Evolutionary conservation across 2,888 invertebrate species (phyloP).

Genomic region (Lasiommata megera): DNA sequence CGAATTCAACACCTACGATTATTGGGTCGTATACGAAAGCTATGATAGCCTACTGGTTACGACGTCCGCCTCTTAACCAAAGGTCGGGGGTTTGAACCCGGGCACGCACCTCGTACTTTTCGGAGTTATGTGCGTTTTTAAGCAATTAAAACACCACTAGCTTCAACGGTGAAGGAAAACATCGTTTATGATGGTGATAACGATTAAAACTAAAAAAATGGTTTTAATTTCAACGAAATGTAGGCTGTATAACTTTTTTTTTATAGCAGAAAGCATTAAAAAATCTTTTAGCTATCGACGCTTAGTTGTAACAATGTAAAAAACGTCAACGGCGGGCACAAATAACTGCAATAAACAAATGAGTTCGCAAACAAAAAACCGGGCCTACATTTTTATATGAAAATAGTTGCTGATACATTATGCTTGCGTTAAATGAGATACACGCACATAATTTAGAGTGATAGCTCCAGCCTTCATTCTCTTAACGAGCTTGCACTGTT

Average conservation of each 20-base stretch:
- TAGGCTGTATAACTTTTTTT: no score
- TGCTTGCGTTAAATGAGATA: constrained; percentile 50
- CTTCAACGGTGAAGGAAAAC: no score
- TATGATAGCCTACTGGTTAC: no score
- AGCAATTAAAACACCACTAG: no score
- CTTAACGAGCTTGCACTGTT: constrained; percentile 63
- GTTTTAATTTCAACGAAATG: no score
- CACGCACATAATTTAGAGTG: constrained; percentile 58
- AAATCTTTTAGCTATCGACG: constrained; percentile 15
- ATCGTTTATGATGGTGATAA: no score
- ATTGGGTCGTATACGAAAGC: constrained; percentile 49
- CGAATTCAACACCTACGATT: constrained; percentile 59
- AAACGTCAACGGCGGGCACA: constrained; percentile 10
- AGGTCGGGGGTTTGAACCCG: no score
- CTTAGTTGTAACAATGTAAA: constrained; percentile 6
- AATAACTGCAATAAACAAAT: constrained; percentile 16
- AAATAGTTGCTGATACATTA: constrained; percentile 20
- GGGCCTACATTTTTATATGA: constrained; percentile 5
- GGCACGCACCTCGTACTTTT: no score
- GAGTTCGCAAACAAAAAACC: constrained; percentile 16
- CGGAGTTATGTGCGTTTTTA: no score
- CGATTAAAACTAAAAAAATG: no score
- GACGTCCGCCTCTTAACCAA: no score
- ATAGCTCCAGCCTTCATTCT: constrained; percentile 64
- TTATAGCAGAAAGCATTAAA: constrained; percentile 4